These are phyloP conservation scores for Hybos culiciformis DNA, from an alignment of 2,888 invertebrate genomes.

Conservation along the genomic window DNA sequence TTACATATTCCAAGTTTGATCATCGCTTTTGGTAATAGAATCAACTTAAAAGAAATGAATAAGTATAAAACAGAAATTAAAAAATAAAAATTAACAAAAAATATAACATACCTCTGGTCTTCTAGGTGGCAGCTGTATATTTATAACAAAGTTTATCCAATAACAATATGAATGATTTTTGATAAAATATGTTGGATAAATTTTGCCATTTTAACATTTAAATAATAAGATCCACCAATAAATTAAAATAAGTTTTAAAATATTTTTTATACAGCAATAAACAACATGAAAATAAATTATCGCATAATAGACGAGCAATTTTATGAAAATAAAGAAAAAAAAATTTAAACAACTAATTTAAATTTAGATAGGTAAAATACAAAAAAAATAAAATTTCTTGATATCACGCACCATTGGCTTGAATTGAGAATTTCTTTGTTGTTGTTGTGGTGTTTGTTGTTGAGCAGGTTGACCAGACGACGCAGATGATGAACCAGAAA, in stretches of 20 bases:
- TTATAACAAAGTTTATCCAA: background rate
- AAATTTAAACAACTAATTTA: background rate
- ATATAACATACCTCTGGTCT: slow-evolving; percentile 72
- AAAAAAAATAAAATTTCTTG: slow-evolving; percentile 1
- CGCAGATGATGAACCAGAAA: slow-evolving; percentile 42
- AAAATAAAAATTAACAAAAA: slow-evolving; percentile 9
- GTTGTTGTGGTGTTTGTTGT: slow-evolving; percentile 40
- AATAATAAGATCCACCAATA: slow-evolving; percentile 16
- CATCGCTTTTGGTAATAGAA: too few relatives aligned
- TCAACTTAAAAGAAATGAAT: slow-evolving; percentile 14
- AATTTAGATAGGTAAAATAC: slow-evolving; percentile 5
- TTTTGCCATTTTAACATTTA: slow-evolving; percentile 19
- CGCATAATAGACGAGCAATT: too few relatives aligned
- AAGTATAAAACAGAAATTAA: slow-evolving; percentile 15
- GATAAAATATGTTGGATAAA: background rate
- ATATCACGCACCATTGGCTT: slow-evolving; percentile 64
- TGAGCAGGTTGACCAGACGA: slow-evolving; percentile 31
- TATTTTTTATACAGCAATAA: background rate
- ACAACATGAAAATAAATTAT: background rate
- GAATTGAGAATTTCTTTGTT: slow-evolving; percentile 71
- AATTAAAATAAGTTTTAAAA: slow-evolving; percentile 5
- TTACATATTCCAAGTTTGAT: too few relatives aligned
- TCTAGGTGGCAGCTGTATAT: slow-evolving; percentile 63
- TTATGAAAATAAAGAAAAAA: too few relatives aligned
- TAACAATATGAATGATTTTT: background rate